Conservation (phyloP, 2,113 vertebrate species). For the Ia io region DNA sequence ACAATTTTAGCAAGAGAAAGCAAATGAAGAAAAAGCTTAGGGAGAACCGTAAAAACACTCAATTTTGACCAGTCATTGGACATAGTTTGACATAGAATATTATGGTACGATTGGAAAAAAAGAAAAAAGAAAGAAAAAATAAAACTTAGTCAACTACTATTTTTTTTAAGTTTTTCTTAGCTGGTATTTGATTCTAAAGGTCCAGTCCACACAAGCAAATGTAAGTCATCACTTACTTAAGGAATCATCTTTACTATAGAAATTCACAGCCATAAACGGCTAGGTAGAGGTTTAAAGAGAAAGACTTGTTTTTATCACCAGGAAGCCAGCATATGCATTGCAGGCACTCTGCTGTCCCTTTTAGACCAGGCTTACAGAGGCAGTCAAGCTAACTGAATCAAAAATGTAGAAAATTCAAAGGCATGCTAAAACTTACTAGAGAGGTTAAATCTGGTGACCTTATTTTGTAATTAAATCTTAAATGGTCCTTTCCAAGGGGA, state of each 20-base stretch:
- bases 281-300: conserved; percentile 8
- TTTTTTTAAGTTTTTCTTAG: background rate
- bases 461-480: background rate
- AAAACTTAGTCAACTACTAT: background rate
- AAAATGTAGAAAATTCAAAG: conserved; percentile 11
- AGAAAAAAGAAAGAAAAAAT: background rate
- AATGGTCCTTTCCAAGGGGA: background rate
- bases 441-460: background rate
- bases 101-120: background rate
- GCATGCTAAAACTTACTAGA: background rate
- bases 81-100: background rate
- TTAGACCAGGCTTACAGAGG: conserved; percentile 44
- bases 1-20: conserved; percentile 50
- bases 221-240: background rate
- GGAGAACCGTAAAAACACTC: background rate
- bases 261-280: background rate
- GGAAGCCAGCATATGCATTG: background rate
- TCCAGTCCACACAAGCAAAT: background rate
- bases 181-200: background rate
- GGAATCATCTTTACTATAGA: background rate
- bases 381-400: conserved; percentile 39
- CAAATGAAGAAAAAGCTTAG: background rate
- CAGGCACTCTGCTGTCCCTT: conserved; percentile 25
- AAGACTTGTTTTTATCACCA: conserved; percentile 65
- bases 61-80: background rate